Evolutionary conservation across 2,797 vertebrate genomes (phyloP).

Genomic region (Gouania willdenowi): DNA sequence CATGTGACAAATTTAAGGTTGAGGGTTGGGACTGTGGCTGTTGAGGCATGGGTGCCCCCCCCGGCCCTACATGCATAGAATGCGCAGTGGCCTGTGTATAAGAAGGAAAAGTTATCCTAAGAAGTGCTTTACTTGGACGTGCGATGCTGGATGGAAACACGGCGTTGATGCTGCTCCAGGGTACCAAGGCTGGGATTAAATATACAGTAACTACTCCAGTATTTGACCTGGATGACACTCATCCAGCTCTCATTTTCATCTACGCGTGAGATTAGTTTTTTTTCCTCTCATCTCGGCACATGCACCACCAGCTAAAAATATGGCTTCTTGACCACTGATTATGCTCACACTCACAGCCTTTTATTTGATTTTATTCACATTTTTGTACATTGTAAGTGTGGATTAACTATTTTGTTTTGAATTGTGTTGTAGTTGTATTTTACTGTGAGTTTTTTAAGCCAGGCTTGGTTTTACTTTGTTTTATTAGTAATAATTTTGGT

Average conservation of each 20-base stretch:
- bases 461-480: too few relatives aligned
- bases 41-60: constrained; percentile 17
- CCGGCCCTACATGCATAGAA: constrained; percentile 2
- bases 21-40: constrained; percentile 29
- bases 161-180: constrained; percentile 1
- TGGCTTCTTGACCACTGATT: too few relatives aligned
- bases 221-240: constrained; percentile 7
- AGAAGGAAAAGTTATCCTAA: constrained; percentile 43
- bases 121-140: constrained; percentile 30
- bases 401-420: too few relatives aligned
- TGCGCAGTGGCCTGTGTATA: constrained; percentile 44
- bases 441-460: too few relatives aligned
- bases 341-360: too few relatives aligned
- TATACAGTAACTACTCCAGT: background rate
- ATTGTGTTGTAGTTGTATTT: too few relatives aligned
- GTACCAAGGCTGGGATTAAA: constrained; percentile 17
- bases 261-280: constrained; percentile 37
- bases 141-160: constrained; percentile 25
- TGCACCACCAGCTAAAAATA: too few relatives aligned
- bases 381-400: too few relatives aligned
- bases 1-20: constrained; percentile 58
- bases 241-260: constrained; percentile 8
- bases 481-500: too few relatives aligned
- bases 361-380: too few relatives aligned
- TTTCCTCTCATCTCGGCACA: too few relatives aligned